These are phyloP conservation scores for Parotia lawesii DNA, from an alignment of 2,113 vertebrate genomes.

Conservation along the genomic window DNA sequence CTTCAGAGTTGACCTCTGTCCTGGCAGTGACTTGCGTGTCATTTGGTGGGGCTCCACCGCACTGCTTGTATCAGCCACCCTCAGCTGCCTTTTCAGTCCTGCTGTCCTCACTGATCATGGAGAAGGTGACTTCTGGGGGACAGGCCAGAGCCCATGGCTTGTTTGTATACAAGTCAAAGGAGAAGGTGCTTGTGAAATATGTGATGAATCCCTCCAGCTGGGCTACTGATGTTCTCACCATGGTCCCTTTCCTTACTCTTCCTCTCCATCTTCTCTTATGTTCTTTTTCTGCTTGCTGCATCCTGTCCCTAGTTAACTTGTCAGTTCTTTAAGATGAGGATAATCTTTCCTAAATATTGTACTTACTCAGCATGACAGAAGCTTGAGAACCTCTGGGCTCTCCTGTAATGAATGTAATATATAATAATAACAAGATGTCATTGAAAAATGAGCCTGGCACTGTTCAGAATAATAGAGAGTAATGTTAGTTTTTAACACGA, in stretches of 20 bases:
- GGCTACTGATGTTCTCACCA: not conserved
- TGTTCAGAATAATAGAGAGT: constrained; percentile 31
- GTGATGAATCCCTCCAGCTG: not conserved
- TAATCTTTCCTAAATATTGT: constrained; percentile 46
- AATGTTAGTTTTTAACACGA: constrained; percentile 32
- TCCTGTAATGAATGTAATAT: constrained; percentile 40
- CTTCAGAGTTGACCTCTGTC: not conserved
- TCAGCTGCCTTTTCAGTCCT: not conserved
- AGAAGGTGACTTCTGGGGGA: not conserved
- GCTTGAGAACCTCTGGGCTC: constrained; percentile 15
- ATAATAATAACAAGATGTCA: constrained; percentile 50
- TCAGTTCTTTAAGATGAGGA: not conserved
- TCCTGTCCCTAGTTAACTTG: constrained; percentile 2
- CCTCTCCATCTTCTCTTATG: not conserved
- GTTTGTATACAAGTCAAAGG: not conserved
- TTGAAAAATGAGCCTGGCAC: constrained; percentile 43
- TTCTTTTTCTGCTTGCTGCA: not conserved
- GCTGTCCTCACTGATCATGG: not conserved
- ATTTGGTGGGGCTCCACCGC: not conserved
- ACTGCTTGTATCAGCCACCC: not conserved
- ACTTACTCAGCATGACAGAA: constrained; percentile 29
- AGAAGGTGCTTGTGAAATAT: not conserved
- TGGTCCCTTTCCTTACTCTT: not conserved
- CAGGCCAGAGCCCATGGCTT: not conserved
- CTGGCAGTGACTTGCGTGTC: not conserved